Evolutionary conservation across 2,113 vertebrate species (phyloP).

Genomic region (Gracilinanus agilis): DNA sequence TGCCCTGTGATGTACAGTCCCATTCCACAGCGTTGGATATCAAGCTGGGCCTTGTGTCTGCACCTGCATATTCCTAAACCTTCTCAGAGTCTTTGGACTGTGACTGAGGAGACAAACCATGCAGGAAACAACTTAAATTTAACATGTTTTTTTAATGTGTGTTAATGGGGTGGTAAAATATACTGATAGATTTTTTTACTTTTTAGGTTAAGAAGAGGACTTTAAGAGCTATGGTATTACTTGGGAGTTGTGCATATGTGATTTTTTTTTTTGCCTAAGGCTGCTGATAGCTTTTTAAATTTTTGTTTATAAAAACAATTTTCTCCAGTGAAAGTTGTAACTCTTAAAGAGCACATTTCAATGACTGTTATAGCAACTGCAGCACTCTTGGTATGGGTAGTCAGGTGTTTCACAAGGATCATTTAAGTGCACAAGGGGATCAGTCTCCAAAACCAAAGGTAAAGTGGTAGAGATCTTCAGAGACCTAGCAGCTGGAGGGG

Average conservation of each 20-base stretch:
- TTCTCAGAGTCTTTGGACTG: constrained; percentile 83
- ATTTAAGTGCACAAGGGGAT: neutral
- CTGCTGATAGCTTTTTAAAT: neutral
- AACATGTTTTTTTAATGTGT: neutral
- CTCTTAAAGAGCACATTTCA: too few relatives aligned
- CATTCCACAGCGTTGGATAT: constrained; percentile 86
- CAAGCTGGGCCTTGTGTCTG: constrained; percentile 78
- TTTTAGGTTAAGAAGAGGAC: neutral
- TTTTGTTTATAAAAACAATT: neutral
- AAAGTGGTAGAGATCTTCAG: neutral
- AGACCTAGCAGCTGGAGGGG: neutral
- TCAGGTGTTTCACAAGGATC: neutral
- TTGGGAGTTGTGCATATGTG: neutral
- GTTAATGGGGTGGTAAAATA: neutral
- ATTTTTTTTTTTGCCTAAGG: neutral
- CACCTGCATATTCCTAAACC: constrained; percentile 88
- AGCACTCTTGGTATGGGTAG: neutral
- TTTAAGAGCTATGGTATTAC: neutral
- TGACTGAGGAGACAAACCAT: constrained; percentile 88
- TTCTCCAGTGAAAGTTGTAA: too few relatives aligned
- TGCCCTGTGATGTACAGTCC: constrained; percentile 84
- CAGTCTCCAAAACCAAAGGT: neutral
- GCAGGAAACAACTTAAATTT: constrained; percentile 70
- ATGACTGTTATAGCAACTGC: neutral
- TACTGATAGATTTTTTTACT: neutral